Percentiles rank a stretch among this genome's conserved stretches.
phyloP scores from a whole-genome alignment of 2,113 vertebrate genomes.

The Turdus rufiventris region DNA sequence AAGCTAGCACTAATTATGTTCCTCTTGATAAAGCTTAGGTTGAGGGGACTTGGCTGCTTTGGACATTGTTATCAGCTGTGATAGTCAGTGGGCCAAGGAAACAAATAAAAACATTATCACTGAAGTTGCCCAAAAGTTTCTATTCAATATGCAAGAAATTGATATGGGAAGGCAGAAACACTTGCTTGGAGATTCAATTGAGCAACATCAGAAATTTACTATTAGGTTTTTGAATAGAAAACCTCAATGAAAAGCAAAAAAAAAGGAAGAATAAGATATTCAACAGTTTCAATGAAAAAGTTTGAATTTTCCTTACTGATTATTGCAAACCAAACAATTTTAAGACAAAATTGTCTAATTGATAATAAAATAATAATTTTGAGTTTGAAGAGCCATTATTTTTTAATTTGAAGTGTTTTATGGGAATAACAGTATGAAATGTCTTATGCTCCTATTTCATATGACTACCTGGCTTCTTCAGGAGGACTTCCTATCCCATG shows the following conservation, averaged over 20 bases:
- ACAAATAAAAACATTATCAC: not conserved
- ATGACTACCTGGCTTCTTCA: not conserved
- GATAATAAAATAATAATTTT: not conserved
- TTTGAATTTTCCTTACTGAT: not conserved
- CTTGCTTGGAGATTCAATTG: not conserved
- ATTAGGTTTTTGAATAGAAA: not conserved
- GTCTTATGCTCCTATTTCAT: not conserved
- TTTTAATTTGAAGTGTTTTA: not conserved
- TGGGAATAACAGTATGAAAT: not conserved
- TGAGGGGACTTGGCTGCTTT: not conserved
- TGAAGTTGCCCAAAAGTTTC: not conserved
- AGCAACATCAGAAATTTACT: not conserved
- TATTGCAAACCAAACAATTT: not conserved
- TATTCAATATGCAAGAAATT: not conserved
- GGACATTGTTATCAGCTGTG: not conserved
- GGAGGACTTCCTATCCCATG: not conserved
- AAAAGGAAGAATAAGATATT: not conserved
- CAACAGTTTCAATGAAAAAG: not conserved
- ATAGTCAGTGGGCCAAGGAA: not conserved
- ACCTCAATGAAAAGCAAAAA: not conserved
- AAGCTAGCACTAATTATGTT: not conserved
- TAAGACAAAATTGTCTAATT: not conserved
- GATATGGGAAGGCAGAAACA: not conserved
- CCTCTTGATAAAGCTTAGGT: not conserved
- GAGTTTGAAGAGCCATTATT: not conserved